Base-by-base conservation (phyloP, 2,888 invertebrate genomes). In the Orthosia gracilis region DNA sequence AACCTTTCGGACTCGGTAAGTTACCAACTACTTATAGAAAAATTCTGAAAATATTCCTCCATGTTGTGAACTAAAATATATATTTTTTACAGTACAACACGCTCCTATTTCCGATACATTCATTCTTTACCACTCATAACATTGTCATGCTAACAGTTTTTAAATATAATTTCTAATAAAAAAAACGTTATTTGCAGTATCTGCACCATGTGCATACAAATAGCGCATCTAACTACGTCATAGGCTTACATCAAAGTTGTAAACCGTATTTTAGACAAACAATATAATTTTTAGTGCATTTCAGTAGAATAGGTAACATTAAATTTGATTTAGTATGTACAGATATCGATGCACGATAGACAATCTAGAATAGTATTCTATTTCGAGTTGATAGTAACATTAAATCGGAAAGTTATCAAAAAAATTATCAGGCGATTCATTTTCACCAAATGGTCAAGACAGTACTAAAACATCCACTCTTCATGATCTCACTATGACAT, bases 1-100 rank as follows among this genome's bases (percentile, higher is more conserved):
- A 98, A 95, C 98, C 98, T 5, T 98, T 98, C 92, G 98, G 98
- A 95, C 97, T 98, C 89, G 98, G 98, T 98, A 97, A 97, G 98
- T 95, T 85, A 58, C 31, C 55, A 75, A 40, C 54, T 11, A 50
- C 21, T n/a, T 9, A 11, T 1, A 7, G 55, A 50, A n/a, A 21
- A 26, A 40, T 12, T n/a, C 54, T 69, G 52, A 15, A 68, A 68
- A 70, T 57, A 80, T 68, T 62, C 40, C 11, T 64, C 69, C 65
- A 69, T 78, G 70, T 82, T 84, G 78, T 85, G 70, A 75, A 85
- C 85, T 87, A 85, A 85, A 80, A 80, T 78, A 72, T 78, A 81
- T 68, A 77, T 80, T 91, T 80, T 88, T 91, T 91, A 85, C 90
- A 91, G 90, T 87, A 83, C 85, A 82, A 87, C 78, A 85, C 85